Percentiles rank a stretch among this genome's conserved stretches.
Conservation (phyloP, 2,888 invertebrate genomes). For the Synanthedon tipuliformis region DNA sequence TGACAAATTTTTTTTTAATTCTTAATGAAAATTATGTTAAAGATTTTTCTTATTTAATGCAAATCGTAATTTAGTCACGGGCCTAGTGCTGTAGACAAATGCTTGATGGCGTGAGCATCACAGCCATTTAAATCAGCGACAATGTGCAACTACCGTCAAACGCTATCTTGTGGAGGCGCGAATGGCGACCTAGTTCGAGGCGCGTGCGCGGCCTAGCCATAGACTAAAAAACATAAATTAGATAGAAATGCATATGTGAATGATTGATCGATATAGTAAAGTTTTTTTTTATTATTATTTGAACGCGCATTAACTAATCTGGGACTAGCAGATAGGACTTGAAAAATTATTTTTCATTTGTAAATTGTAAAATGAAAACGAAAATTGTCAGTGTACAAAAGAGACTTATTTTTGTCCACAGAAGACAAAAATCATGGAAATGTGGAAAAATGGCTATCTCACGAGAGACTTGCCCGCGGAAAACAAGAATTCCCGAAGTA, state of each 20-base stretch:
- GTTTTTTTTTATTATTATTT: too few species aligned
- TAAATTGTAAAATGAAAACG: background rate
- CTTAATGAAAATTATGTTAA: too few species aligned
- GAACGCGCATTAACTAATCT: too few species aligned
- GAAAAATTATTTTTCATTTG: too few species aligned
- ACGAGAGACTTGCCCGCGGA: background rate
- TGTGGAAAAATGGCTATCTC: too few species aligned
- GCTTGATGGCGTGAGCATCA: background rate
- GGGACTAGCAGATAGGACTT: too few species aligned
- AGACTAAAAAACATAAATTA: background rate
- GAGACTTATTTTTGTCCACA: too few species aligned
- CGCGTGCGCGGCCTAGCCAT: conserved; percentile 28
- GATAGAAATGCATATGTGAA: background rate
- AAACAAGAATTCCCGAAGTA: background rate
- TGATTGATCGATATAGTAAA: background rate
- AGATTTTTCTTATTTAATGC: too few species aligned
- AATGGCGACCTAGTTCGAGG: conserved; percentile 32
- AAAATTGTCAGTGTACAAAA: too few species aligned
- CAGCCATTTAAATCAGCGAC: conserved; percentile 14
- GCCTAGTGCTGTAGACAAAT: background rate
- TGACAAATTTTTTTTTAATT: too few species aligned
- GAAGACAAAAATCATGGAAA: too few species aligned
- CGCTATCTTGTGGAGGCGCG: conserved; percentile 17
- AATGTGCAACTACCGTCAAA: conserved; percentile 23
- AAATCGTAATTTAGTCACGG: too few species aligned